A percentile compares a stretch with the other conserved stretches of the same genome.
These are phyloP conservation scores for Aporrectodea caliginosa DNA, from an alignment of 1,140 invertebrate genomes.

Conservation along the genomic window DNA sequence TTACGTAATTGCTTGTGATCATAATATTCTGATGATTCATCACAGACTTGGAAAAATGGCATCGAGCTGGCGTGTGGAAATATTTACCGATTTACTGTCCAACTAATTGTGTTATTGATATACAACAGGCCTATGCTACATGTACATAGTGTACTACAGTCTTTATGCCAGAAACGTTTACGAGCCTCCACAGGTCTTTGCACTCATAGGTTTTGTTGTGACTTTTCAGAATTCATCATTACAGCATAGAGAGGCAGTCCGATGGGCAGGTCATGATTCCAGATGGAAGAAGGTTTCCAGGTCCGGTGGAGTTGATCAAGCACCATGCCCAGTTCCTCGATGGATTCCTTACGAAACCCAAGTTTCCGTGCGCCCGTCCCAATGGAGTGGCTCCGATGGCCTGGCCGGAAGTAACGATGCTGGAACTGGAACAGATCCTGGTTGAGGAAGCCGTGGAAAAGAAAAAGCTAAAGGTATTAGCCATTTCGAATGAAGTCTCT, in stretches of 20 bases:
- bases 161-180: not conserved
- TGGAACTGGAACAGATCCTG: slow-evolving; percentile 53
- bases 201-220: not conserved
- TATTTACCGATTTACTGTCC: not conserved
- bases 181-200: not conserved
- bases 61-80: not conserved
- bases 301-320: slow-evolving; percentile 51
- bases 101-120: not conserved
- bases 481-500: not conserved
- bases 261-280: slow-evolving; percentile 52
- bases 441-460: slow-evolving; percentile 44
- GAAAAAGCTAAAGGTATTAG: slow-evolving; percentile 31
- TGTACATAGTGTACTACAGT: not conserved
- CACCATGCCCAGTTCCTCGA: slow-evolving; percentile 45
- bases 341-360: slow-evolving; percentile 52
- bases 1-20: too few species aligned
- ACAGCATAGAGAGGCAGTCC: slow-evolving; percentile 50
- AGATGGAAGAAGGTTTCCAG: slow-evolving; percentile 47
- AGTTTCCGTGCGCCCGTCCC: slow-evolving; percentile 47
- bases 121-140: too few species aligned
- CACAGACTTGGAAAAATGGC: not conserved
- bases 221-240: slow-evolving; percentile 48
- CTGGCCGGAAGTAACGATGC: slow-evolving; percentile 56
- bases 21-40: not conserved
- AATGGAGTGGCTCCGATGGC: slow-evolving; percentile 49